These are phyloP conservation scores for Drosophila equinoxialis DNA, from an alignment of 1,140 invertebrate genomes.

Conservation along the genomic window DNA sequence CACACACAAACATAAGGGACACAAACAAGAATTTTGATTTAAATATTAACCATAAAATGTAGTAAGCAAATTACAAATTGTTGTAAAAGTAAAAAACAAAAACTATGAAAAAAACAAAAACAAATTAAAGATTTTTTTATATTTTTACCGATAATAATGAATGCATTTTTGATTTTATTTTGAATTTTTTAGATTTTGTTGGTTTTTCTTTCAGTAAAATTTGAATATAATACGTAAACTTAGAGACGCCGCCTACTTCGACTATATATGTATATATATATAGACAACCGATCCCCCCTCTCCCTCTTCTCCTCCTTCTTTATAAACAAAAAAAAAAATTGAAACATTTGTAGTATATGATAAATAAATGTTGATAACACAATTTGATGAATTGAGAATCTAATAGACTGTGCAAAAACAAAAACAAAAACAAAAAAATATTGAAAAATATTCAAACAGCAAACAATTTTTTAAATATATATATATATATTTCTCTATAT, in stretches of 20 bases:
- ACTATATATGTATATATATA: background rate
- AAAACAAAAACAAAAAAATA: slow-evolving; percentile 6
- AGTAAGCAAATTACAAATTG: slow-evolving; percentile 49
- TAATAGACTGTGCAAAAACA: slow-evolving; percentile 77
- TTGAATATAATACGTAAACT: background rate
- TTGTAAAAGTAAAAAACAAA: slow-evolving; percentile 55
- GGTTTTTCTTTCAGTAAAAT: no score
- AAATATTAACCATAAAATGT: slow-evolving; percentile 32
- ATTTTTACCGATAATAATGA: slow-evolving; percentile 53
- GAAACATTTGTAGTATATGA: slow-evolving; percentile 34
- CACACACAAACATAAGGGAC: slow-evolving; percentile 53
- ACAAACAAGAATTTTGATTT: slow-evolving; percentile 50
- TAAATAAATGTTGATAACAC: slow-evolving; percentile 78
- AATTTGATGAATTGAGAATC: slow-evolving; percentile 80
- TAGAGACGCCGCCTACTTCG: slow-evolving; percentile 1
- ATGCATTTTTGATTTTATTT: slow-evolving; percentile 49
- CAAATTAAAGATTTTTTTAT: slow-evolving; percentile 75
- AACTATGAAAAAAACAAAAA: slow-evolving; percentile 40
- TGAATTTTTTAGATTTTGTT: background rate
- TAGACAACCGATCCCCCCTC: background rate
- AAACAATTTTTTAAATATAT: slow-evolving; percentile 69
- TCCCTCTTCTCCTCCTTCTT: background rate
- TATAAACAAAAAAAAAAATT: background rate
- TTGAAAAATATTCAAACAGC: slow-evolving; percentile 15
- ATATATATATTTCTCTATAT: slow-evolving; percentile 58